Percentiles rank a stretch among this genome's conserved stretches.
These are phyloP conservation scores for Agriotes lineatus DNA, from an alignment of 2,888 invertebrate species.

Conservation along the genomic window DNA sequence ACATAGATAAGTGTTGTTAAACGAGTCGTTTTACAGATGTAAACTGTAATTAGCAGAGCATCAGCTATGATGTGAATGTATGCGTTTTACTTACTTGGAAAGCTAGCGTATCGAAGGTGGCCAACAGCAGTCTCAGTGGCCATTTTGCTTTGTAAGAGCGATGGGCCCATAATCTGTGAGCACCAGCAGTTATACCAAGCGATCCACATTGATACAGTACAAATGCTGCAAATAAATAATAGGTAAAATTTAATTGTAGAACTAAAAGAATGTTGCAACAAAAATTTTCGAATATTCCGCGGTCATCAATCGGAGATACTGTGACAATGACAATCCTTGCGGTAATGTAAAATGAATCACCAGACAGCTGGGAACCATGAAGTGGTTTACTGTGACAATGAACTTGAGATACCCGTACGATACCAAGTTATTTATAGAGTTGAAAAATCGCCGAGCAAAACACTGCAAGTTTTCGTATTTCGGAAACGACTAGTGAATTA, in stretches of 20 bases:
- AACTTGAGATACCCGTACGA: slow-evolving; percentile 10
- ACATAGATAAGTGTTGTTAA: not conserved
- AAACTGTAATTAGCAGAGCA: not conserved
- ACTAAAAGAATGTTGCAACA: no score
- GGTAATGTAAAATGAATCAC: not conserved
- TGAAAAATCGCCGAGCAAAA: not conserved
- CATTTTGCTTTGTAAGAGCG: slow-evolving; percentile 95
- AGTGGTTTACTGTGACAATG: slow-evolving; percentile 12
- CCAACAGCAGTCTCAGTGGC: slow-evolving; percentile 85
- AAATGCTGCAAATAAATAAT: slow-evolving; percentile 72
- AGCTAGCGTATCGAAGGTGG: slow-evolving; percentile 88
- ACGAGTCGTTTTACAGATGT: no score
- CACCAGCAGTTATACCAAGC: slow-evolving; percentile 96
- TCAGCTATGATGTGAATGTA: not conserved
- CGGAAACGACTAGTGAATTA: no score
- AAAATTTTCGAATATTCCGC: no score
- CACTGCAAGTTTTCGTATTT: no score
- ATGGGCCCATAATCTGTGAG: slow-evolving; percentile 96
- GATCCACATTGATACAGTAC: slow-evolving; percentile 82
- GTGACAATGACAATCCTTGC: not conserved
- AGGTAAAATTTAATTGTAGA: no score
- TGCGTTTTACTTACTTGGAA: slow-evolving; percentile 72
- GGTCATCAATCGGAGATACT: not conserved
- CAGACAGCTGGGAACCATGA: slow-evolving; percentile 10
- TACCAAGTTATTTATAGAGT: not conserved